Base-by-base conservation (phyloP, 2,888 invertebrate genomes). In the Xanthorhoe designata region DNA sequence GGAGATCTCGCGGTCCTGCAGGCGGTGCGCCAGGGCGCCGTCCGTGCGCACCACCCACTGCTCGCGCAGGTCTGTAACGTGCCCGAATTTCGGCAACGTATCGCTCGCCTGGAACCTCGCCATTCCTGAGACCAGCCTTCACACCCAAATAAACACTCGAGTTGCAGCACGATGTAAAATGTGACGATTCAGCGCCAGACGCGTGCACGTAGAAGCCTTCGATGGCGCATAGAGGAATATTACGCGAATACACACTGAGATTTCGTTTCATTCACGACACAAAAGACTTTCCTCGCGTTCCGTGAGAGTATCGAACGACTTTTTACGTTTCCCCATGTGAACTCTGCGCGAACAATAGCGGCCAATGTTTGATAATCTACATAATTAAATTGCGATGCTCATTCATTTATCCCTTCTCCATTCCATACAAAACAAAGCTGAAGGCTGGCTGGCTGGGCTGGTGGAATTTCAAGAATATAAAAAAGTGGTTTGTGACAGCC, bases 21-120 rank as follows among this genome's bases (percentile, higher is more conserved):
- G 79, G 2, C 90, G 87, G 72, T 93, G 91, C 6, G 94, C 94
- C 51, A 94, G 84, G 32, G 92, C 93, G 0, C 92, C 93, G 72
- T 94, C 94, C 1, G 93, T 75, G 0, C 92, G 86, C 73, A 94
- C 92, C 64, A 94, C 78, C 94, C 94, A 94, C 80, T 93, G 92
- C 78, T 93, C 91, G 38, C 92, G 86, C 51, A 93, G 78, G 65
- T 92, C 93, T 18, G 91, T 92, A 72, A 93, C 93, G 69, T 88
- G 93, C 67, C 93, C 93, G 59, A 91, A 82, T 79, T 93, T 93
- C 7, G 93, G 93, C 92, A 93, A 89, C 42, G 93, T 92, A 69
- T 91, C 92, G 68, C 85, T 89, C 55, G 90, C 78, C 77, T 90
- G 87, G 70, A 88, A 88, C 58, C 89, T 85, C 62, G 93, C 84